Base-by-base conservation (phyloP, 2,888 invertebrate genomes). In the Pseudanteris insignis region DNA sequence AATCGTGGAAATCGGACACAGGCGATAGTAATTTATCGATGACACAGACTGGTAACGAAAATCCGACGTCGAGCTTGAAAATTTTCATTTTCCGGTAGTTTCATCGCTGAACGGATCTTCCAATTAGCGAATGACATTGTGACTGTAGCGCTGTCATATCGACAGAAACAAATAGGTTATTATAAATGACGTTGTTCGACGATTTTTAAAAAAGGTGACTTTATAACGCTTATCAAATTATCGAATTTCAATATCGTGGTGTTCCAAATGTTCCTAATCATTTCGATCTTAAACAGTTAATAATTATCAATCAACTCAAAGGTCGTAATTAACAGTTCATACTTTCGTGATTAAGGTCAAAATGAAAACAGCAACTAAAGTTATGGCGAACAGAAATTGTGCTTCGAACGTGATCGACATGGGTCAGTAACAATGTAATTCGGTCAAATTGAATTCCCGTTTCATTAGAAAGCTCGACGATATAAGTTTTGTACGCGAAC, bases 101-200 rank as follows among this genome's bases (percentile, higher is more conserved):
- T 44, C 54, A 54, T 37, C 38, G 48, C 38, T 30, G 54, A 44
- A 36, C 48, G 50, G 61, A 55, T 34, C 51, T 32, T 46, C 61
- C 61, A 62, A 62, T 62, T 55, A 55, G 46, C 25, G 46, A 51
- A 47, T 61, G 55, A 54, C 60, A 37, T 43, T 59, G 38, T 36
- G 51, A 33, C 46, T 28, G 26, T 34, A 14, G 11, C 30, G 40
- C 32, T 38, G 50, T 55, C 55, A 41, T 36, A 62, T 51, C 28
- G 55, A 47, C 51, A 46, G 46, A 51, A 48, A 40, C 46, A 41
- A 55, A 41, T 50, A 41, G 61, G 32, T 55, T 62, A 62, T 48
- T 55, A 46, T 51, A 46, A 58, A 44, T 50, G 58, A 46, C 50
- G 8, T 25, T 12, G 13, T 26, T 29, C 15, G n/a, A 26, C 12